A percentile compares a stretch with the other conserved stretches of the same genome.
phyloP scores from a whole-genome alignment of 2,113 vertebrate genomes.

The Anguilla rostrata region DNA sequence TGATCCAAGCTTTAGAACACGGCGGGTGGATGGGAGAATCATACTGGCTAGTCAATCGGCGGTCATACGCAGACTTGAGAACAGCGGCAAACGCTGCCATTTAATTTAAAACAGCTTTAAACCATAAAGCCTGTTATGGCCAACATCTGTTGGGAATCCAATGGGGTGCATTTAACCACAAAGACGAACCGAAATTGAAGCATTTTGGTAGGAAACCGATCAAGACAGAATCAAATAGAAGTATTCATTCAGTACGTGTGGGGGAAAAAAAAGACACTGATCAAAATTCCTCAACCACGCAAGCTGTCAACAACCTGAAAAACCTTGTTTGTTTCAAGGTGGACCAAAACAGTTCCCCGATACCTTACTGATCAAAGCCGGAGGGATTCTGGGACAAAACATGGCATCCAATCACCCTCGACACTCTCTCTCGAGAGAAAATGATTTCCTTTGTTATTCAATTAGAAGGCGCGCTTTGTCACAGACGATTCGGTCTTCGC shows the following conservation, averaged over 20 bases:
- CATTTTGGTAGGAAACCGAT: neutral
- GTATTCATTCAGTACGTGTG: neutral
- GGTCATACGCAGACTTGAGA: neutral
- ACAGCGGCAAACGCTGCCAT: neutral
- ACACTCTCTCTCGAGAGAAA: neutral
- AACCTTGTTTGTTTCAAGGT: neutral
- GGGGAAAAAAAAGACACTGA: neutral
- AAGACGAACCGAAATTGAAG: neutral
- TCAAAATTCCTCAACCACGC: neutral
- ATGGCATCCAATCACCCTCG: neutral
- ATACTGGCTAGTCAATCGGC: neutral
- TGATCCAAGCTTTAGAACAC: neutral
- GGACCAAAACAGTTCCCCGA: neutral
- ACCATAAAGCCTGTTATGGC: neutral
- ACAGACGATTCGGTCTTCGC: slow-evolving; percentile 9
- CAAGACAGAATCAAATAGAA: neutral
- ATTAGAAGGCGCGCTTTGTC: neutral
- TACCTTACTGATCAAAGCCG: neutral
- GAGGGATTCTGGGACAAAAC: neutral
- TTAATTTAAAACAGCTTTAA: neutral
- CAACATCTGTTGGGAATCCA: neutral
- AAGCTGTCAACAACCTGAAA: neutral
- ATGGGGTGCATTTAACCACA: neutral
- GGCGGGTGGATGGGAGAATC: neutral
- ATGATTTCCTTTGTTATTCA: slow-evolving; percentile 3